These are phyloP conservation scores for crab-eating macaque (Macaca fascicularis) DNA, from an alignment of 2,113 vertebrate genomes.

Conservation along the genomic window T2T-MFA8v1.1 NC_088390.1:34410501-34411000, in stretches of 20 bases:
- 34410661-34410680: not conserved
- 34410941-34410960: slow-evolving; percentile 1
- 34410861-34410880: not conserved
- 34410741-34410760: not conserved
- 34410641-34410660: not conserved
- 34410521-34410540: not conserved
- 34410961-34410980: not conserved
- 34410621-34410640: slow-evolving; percentile 10
- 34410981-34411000: not conserved
- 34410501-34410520: not conserved
- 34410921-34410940: not conserved
- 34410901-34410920: not conserved
- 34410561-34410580: slow-evolving; percentile 4
- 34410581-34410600: not conserved
- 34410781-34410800: not conserved
- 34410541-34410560: not conserved
- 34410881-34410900: not conserved
- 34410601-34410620: slow-evolving; percentile 22
- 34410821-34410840: not conserved
- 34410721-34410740: not conserved
- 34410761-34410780: not conserved
- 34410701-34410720: not conserved
- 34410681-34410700: slow-evolving; percentile 44
- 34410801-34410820: not conserved
- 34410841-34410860: slow-evolving; percentile 12